A percentile compares a stretch with the other conserved stretches of the same genome.
Conservation (phyloP, 2,113 vertebrate species). For the Calidris pygmaea region DNA sequence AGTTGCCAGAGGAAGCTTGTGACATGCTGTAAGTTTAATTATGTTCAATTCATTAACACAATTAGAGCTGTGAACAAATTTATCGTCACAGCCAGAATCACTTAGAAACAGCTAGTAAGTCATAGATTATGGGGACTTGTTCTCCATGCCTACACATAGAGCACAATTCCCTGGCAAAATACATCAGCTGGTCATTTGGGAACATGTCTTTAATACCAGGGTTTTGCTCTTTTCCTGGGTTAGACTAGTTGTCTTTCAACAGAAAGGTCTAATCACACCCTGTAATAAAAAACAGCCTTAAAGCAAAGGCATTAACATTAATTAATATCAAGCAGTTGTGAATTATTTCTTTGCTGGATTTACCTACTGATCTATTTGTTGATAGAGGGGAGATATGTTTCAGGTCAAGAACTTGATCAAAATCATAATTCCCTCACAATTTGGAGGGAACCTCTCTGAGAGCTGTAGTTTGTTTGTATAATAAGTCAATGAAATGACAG, state of each 20-base stretch:
- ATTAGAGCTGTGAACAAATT: slow-evolving; percentile 77
- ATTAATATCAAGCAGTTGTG: neutral
- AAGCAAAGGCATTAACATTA: neutral
- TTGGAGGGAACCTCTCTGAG: accelerated
- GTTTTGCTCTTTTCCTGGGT: slow-evolving; percentile 5
- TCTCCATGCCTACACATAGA: neutral
- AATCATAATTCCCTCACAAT: neutral
- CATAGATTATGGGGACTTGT: slow-evolving; percentile 58
- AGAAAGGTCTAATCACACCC: neutral
- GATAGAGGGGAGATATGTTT: neutral
- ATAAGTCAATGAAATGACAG: neutral
- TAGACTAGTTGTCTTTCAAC: slow-evolving; percentile 7
- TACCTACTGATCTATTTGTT: neutral
- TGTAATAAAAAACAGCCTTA: neutral
- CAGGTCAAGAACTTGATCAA: neutral
- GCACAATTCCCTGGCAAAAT: slow-evolving; percentile 37
- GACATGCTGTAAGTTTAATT: slow-evolving; percentile 77
- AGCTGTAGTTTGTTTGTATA: neutral
- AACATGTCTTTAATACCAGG: neutral
- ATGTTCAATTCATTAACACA: slow-evolving; percentile 82
- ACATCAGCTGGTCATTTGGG: slow-evolving; percentile 24
- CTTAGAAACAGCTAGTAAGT: slow-evolving; percentile 73
- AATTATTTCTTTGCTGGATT: neutral
- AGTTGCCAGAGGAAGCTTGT: slow-evolving; percentile 72
- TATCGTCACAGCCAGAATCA: slow-evolving; percentile 76